Evolutionary conservation across 1,140 invertebrate species (phyloP).

Genomic region (Anastrepha ludens): DNA sequence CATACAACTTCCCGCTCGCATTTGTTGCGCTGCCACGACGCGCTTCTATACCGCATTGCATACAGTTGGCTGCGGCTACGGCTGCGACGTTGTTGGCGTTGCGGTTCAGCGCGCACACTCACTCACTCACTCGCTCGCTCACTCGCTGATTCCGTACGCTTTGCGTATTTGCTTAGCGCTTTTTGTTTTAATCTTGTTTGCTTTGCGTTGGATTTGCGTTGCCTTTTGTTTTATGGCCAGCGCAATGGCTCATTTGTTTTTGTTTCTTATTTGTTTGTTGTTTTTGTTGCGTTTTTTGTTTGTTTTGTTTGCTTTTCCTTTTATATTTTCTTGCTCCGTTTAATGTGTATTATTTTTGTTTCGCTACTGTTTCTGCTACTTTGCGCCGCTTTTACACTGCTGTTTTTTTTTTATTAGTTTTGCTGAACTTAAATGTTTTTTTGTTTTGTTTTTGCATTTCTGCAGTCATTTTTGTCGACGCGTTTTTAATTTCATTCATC

Average conservation of each 20-base stretch:
- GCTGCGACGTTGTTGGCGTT: background rate
- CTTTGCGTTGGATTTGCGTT: background rate
- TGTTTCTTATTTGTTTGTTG: background rate
- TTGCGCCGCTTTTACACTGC: background rate
- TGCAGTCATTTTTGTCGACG: background rate
- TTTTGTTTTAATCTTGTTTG: constrained; percentile 39
- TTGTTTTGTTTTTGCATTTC: constrained; percentile 15
- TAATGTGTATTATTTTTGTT: background rate
- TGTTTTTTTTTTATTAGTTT: background rate
- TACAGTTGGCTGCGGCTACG: background rate
- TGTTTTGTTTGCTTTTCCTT: constrained; percentile 5
- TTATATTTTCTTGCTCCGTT: constrained; percentile 13
- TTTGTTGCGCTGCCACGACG: background rate
- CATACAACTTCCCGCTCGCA: background rate
- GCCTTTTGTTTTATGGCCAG: constrained; percentile 28
- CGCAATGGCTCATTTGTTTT: constrained; percentile 34
- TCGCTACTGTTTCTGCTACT: constrained; percentile 11
- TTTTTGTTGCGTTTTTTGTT: background rate
- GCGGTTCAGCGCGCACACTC: constrained; percentile 44
- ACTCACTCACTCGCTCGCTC: background rate
- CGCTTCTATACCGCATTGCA: background rate
- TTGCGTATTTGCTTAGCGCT: constrained; percentile 45
- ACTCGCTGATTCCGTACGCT: constrained; percentile 15
- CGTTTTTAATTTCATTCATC: constrained; percentile 49
- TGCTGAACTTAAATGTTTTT: background rate